Conservation (phyloP, 2,888 invertebrate species). For the Ormyrus thymus region DNA sequence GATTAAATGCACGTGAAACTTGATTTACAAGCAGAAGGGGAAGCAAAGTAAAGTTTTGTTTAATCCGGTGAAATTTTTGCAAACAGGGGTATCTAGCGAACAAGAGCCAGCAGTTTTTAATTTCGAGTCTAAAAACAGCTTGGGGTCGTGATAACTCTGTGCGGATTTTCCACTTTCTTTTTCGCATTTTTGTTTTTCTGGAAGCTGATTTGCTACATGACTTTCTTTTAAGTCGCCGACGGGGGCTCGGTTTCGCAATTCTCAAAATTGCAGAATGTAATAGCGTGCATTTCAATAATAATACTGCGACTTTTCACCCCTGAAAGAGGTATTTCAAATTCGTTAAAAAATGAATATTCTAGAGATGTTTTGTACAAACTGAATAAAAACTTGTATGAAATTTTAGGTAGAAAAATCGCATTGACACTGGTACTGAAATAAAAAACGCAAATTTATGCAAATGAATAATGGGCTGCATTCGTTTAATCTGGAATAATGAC, state of each 20-base stretch:
- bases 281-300: background rate
- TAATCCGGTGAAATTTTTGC: conserved; percentile 10
- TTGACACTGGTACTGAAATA: too few relatives aligned
- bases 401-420: too few relatives aligned
- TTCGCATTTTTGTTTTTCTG: background rate
- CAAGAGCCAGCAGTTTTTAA: background rate
- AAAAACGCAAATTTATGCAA: too few relatives aligned
- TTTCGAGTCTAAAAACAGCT: background rate
- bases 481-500: too few relatives aligned
- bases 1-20: conserved; percentile 55
- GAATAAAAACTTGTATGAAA: too few relatives aligned
- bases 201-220: conserved; percentile 8
- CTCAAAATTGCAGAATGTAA: background rate
- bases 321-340: too few relatives aligned
- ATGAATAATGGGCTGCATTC: too few relatives aligned
- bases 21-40: conserved; percentile 37
- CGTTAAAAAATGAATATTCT: too few relatives aligned
- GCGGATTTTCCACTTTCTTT: background rate
- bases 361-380: too few relatives aligned
- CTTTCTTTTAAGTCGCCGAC: too few relatives aligned
- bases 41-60: background rate
- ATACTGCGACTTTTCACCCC: too few relatives aligned
- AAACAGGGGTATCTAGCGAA: background rate
- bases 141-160: conserved; percentile 7
- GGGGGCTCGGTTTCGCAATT: background rate